Evolutionary conservation across 2,797 vertebrate genomes (phyloP), one percentile per base, ranked within the genome.

Genomic region (Meriones psammophilus): DNA sequence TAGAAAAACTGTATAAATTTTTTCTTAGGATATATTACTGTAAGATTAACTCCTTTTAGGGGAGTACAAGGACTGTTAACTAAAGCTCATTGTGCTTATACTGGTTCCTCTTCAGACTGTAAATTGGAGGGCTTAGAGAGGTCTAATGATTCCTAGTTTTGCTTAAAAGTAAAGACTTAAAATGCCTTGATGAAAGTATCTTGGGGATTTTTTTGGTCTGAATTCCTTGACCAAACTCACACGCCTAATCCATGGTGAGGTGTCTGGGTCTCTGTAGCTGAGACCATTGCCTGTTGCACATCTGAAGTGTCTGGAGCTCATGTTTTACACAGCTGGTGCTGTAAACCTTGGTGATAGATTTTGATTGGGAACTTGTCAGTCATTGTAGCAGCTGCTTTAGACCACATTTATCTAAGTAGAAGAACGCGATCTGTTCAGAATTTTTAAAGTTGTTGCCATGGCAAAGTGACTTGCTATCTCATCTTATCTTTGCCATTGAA

Each of bases 391-490:
- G 87, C 96, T 98, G 95, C 94, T 97, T 97, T 97, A 94, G 66
- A 86, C 36, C 7, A 33, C 88, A 94, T 98, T 98, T 98, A 97
- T 98, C 98, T 98, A 97, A 98, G 97, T 98, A 93, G 85, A 76
- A 96, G 95, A 97, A 97, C 92, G 66, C 97, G 92, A 98, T 97
- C 90, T 97, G 95, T 98, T 97, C 97, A 97, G 97, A 98, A 98
- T 98, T 97, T 98, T 97, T 95, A 96, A 95, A 97, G 73, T 97
- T 98, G 94, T 98, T 98, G 95, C 95, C 87, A 95, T 98, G 96
- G 96, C 91, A 97, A 93, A 98, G 86, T 78, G 94, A 96, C 83
- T 96, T 98, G 88, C 90, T 96, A 69, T 98, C 95, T 96, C 94
- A 89, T 98, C 95, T 98, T 97, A 95, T 97, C 84, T 97, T 97